Conservation (phyloP, 1,140 invertebrate species). For the Papilio polytes region DNA sequence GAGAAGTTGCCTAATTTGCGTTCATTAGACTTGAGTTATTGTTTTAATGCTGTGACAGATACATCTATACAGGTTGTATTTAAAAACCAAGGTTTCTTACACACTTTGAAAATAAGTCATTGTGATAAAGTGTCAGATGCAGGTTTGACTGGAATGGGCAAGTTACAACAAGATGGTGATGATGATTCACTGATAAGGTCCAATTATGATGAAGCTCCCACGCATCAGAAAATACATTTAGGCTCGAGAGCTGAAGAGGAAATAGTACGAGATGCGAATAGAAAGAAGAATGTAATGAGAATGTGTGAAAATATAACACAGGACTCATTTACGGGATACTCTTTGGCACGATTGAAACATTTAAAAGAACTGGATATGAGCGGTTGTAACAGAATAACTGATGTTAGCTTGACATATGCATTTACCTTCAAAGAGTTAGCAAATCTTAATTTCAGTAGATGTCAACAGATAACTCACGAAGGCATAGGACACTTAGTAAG, state of each 20-base stretch:
- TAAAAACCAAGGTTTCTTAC: slow-evolving; percentile 85
- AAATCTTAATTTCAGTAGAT: slow-evolving; percentile 86
- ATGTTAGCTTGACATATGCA: slow-evolving; percentile 88
- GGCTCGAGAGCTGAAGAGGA: slow-evolving; percentile 87
- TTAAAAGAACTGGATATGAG: slow-evolving; percentile 86
- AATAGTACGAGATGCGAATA: slow-evolving; percentile 86
- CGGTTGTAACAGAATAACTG: slow-evolving; percentile 88
- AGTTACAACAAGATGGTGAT: slow-evolving; percentile 65
- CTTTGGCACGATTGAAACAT: slow-evolving; percentile 84
- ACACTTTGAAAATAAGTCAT: slow-evolving; percentile 86
- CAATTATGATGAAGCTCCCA: slow-evolving; percentile 56
- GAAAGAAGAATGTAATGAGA: slow-evolving; percentile 85
- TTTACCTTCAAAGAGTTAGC: slow-evolving; percentile 87
- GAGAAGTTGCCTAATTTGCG: slow-evolving; percentile 84
- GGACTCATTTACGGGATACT: slow-evolving; percentile 82
- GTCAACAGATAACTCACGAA: slow-evolving; percentile 87
- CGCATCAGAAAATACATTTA: slow-evolving; percentile 84
- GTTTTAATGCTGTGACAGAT: slow-evolving; percentile 88
- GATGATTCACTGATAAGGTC: slow-evolving; percentile 67
- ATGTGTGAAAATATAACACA: slow-evolving; percentile 84
- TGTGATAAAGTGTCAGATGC: slow-evolving; percentile 88
- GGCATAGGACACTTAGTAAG: slow-evolving; percentile 86
- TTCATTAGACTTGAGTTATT: slow-evolving; percentile 87
- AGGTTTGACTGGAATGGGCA: slow-evolving; percentile 87
- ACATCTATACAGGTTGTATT: slow-evolving; percentile 86